Evolutionary conservation across 2,888 invertebrate genomes (phyloP).

Genomic region (Agrotis exclamationis): DNA sequence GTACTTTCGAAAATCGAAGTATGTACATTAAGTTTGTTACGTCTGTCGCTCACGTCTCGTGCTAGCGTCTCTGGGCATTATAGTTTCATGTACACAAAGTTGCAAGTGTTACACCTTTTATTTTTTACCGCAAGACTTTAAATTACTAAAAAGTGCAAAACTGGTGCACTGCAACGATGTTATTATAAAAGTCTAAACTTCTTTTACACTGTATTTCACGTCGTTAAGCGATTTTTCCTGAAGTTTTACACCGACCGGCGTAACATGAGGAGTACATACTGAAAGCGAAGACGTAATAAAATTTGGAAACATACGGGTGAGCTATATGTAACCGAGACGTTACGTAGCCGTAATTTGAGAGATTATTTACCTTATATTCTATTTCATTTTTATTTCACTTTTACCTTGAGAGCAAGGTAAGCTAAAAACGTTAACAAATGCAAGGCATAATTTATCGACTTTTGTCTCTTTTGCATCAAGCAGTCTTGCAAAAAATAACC

Average conservation of each 20-base stretch:
- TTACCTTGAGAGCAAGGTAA: too few species aligned
- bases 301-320: conserved; percentile 62
- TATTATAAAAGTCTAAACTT: conserved; percentile 46
- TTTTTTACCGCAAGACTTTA: conserved; percentile 5
- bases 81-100: neutral
- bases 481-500: too few species aligned
- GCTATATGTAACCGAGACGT: neutral
- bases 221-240: conserved; percentile 59
- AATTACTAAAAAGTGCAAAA: conserved; percentile 15
- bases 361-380: too few species aligned
- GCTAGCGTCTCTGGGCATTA: neutral
- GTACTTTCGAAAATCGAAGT: too few species aligned
- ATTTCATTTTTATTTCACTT: too few species aligned
- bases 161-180: conserved; percentile 19
- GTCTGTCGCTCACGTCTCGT: too few species aligned
- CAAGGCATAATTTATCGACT: too few species aligned
- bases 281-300: conserved; percentile 72
- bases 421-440: too few species aligned
- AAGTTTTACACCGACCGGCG: conserved; percentile 63
- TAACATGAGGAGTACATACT: conserved; percentile 69
- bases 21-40: too few species aligned
- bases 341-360: neutral
- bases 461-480: too few species aligned
- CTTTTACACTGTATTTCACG: conserved; percentile 45
- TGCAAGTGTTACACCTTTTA: neutral